Conservation (phyloP, 2,888 invertebrate species). For the Caradrina kadenii region DNA sequence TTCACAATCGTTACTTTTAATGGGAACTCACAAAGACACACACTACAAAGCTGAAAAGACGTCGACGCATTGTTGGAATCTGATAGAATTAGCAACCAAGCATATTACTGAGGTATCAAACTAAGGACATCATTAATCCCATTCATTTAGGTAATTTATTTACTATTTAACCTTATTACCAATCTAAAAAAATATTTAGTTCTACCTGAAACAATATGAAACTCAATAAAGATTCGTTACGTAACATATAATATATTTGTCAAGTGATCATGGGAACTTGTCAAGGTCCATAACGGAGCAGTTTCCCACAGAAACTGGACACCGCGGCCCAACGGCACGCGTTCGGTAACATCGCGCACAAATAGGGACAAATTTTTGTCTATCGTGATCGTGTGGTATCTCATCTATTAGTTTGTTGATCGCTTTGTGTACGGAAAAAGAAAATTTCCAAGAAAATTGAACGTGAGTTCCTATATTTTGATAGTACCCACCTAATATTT, state of each 20-base stretch:
- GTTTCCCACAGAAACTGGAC: constrained; percentile 87
- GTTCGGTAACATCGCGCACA: constrained; percentile 66
- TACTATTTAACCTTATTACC: too few species aligned
- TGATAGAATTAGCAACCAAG: too few species aligned
- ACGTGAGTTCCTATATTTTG: constrained; percentile 1
- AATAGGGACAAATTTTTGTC: constrained; percentile 66
- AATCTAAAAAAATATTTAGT: neutral
- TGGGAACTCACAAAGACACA: neutral
- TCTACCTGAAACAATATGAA: neutral
- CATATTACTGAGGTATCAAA: neutral
- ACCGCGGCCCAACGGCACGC: constrained; percentile 72
- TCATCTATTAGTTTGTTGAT: constrained; percentile 23
- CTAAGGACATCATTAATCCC: too few species aligned
- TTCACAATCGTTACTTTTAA: neutral
- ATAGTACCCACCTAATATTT: neutral
- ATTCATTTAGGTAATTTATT: too few species aligned
- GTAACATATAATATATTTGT: constrained; percentile 56
- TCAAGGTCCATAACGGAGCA: constrained; percentile 69
- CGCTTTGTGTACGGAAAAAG: neutral
- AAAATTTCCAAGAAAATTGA: neutral
- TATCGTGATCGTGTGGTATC: constrained; percentile 39
- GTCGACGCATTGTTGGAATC: neutral
- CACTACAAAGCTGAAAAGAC: neutral
- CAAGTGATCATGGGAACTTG: constrained; percentile 64
- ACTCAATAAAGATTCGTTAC: constrained; percentile 21